These are phyloP conservation scores for Spizaetus ornatus DNA, from an alignment of 2,113 vertebrate genomes.

Conservation along the genomic window DNA sequence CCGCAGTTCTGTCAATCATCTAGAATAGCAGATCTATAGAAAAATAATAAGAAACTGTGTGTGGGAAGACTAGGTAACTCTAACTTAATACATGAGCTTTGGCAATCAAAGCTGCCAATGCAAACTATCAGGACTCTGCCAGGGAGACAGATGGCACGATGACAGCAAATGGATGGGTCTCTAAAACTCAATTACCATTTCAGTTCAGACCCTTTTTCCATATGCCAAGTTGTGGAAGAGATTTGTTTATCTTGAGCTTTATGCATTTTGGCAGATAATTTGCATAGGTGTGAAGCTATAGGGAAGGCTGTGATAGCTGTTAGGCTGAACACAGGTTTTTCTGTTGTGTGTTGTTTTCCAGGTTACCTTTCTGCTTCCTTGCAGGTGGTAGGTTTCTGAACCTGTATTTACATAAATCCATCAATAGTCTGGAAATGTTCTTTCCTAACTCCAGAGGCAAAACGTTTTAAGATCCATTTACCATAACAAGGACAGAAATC, in stretches of 20 bases:
- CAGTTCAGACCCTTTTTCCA: conserved; percentile 1
- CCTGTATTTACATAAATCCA: neutral
- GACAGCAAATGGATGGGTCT: conserved; percentile 56
- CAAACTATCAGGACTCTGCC: conserved; percentile 41
- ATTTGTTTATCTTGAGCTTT: conserved; percentile 56
- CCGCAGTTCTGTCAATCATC: conserved; percentile 8
- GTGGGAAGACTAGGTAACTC: conserved; percentile 36
- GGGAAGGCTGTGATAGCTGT: neutral
- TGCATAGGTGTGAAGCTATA: conserved; percentile 17
- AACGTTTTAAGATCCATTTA: neutral
- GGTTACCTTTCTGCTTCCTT: neutral
- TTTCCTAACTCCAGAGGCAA: neutral
- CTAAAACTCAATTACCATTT: conserved; percentile 61
- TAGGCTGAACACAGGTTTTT: neutral
- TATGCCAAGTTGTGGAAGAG: conserved; percentile 30
- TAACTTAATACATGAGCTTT: conserved; percentile 38
- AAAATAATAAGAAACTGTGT: conserved; percentile 5
- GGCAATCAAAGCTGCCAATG: conserved; percentile 37
- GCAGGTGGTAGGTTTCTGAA: neutral
- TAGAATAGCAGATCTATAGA: neutral
- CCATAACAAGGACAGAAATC: neutral
- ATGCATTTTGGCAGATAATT: conserved; percentile 25
- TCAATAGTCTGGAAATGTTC: neutral
- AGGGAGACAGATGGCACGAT: conserved; percentile 53
- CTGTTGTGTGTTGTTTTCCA: neutral